These are phyloP conservation scores for Diadema setosum DNA, from an alignment of 35 echinoderm and acorn worm genomes.

Conservation along the genomic window DNA sequence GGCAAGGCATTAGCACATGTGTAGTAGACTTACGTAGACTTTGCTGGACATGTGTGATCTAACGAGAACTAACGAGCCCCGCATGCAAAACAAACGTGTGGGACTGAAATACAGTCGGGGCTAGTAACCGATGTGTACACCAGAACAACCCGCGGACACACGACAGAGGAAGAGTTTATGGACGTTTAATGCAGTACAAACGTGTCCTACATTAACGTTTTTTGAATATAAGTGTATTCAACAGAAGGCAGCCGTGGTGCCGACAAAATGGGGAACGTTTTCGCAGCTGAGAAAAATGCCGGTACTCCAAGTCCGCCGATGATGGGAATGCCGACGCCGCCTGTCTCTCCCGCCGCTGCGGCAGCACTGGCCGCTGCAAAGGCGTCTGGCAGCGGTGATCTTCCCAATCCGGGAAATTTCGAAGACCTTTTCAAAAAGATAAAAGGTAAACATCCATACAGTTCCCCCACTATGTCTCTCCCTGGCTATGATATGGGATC, in stretches of 20 bases:
- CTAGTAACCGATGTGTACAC: background rate
- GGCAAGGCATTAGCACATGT: background rate
- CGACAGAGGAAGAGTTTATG: background rate
- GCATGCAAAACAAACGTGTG: background rate
- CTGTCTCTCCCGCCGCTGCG: background rate
- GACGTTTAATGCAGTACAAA: background rate
- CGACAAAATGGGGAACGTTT: constrained; percentile 38
- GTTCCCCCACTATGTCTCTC: too few species aligned
- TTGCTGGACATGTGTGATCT: background rate
- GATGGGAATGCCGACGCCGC: constrained; percentile 41
- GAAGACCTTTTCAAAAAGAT: constrained; percentile 93
- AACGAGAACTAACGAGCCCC: background rate
- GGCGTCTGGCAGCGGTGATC: background rate
- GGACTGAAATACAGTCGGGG: background rate
- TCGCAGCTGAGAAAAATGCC: constrained; percentile 33
- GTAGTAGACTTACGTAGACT: background rate
- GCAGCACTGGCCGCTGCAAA: background rate
- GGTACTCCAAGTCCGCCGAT: constrained; percentile 30
- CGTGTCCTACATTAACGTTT: background rate
- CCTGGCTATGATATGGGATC: too few species aligned
- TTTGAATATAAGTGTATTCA: background rate
- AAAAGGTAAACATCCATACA: constrained; percentile 66
- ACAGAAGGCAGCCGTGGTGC: background rate
- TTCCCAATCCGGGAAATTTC: constrained; percentile 87
- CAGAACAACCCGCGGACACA: background rate